Base-by-base conservation (phyloP, 1,140 invertebrate species). In the Chironomus striatipennis region DNA sequence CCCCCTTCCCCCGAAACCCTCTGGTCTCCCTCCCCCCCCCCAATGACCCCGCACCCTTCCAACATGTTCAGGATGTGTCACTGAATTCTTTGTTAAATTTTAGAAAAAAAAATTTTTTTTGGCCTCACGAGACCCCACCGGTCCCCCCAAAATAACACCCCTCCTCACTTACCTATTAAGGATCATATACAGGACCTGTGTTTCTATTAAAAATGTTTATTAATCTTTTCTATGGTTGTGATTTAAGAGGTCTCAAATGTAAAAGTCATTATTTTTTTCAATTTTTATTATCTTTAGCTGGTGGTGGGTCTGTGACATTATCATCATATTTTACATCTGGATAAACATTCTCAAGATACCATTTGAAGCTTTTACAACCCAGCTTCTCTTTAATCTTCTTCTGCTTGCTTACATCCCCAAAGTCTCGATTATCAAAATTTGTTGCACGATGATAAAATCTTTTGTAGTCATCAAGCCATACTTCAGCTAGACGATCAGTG, bases 381-480 rank as follows among this genome's bases (percentile, higher is more conserved):
- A 96, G 84, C 74, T 84, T 86, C 75, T 89, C 79, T 57, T 94
- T 80, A 7, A 97, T 83, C 0, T 85, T 88, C 76, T 86, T 88
- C 82, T 96, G 93, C 75, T 89, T 86, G 0, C 86, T 86, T n/a
- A 97, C 79, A 84, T 97, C 90, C 4, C 95, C 95, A 17, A 89
- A 85, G 80, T 91, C 85, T 12, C 93, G 17, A 21, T 83, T 80
- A 42, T 86, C 85, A 79, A 94, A 92, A 78, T 93, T 90, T 0
- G 93, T 87, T 84, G 82, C 96, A 97, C 73, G 96, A 10, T 70
- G 18, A 70, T 70, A 80, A 80, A 89, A 91, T 77, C 96, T 87
- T 6, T 91, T 91, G 79, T 95, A 97, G 77, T 96, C 93, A 81
- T 97, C 96, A 94, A 98, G 97, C 96, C 96, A 98, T 4, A 97